Evolutionary conservation across 2,797 vertebrate genomes (phyloP).

Genomic region (Trichosurus vulpecula): DNA sequence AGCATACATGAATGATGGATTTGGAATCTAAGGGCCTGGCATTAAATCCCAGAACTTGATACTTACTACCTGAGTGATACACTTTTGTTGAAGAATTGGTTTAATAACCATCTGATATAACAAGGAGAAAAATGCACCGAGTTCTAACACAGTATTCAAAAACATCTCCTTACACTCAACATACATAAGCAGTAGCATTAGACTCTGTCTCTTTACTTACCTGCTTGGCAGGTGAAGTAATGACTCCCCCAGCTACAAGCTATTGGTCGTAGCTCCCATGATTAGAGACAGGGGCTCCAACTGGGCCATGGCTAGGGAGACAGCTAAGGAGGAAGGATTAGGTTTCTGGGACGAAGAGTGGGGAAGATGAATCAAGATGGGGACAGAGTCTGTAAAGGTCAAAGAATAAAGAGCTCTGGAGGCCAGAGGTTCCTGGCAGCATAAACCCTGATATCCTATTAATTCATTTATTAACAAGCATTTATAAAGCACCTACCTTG

Average conservation of each 20-base stretch:
- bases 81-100: neutral
- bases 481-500: neutral
- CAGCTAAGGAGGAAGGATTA: neutral
- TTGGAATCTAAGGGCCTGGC: neutral
- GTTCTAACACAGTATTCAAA: neutral
- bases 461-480: neutral
- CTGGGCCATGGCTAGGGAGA: neutral
- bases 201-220: neutral
- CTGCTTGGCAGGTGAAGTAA: neutral
- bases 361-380: neutral
- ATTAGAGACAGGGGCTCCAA: neutral
- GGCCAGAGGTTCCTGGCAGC: neutral
- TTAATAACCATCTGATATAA: neutral
- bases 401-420: neutral
- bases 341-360: neutral
- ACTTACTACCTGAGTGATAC: neutral
- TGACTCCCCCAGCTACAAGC: neutral
- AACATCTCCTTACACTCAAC: neutral
- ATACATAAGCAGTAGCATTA: neutral
- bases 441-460: neutral
- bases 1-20: neutral
- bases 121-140: neutral
- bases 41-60: neutral
- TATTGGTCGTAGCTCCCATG: neutral
- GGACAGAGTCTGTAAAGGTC: neutral